These are phyloP conservation scores for Tangara arthus DNA, from an alignment of 2,797 vertebrate genomes.

Conservation along the genomic window DNA sequence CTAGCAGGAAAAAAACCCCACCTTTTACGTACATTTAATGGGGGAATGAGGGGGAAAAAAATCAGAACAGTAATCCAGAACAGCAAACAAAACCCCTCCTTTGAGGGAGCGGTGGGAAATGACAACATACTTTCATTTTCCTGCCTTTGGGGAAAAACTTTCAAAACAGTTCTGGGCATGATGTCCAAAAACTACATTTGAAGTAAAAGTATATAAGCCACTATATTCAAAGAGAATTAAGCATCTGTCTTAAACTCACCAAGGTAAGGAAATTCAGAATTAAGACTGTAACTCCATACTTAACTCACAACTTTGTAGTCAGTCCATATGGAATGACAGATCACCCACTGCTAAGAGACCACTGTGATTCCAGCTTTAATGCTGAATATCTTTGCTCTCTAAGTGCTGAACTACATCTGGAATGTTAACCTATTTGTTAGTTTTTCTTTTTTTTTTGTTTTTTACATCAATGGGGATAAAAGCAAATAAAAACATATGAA, in stretches of 20 bases:
- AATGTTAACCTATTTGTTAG: background rate
- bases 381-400: background rate
- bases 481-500: background rate
- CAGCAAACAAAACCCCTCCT: constrained; percentile 40
- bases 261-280: constrained; percentile 39
- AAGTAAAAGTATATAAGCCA: constrained; percentile 17
- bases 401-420: background rate
- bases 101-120: constrained; percentile 46
- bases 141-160: constrained; percentile 28
- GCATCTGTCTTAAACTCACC: constrained; percentile 5
- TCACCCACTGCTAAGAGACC: background rate
- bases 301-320: constrained; percentile 33
- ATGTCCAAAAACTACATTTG: constrained; percentile 39
- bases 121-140: constrained; percentile 62
- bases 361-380: background rate
- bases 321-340: constrained; percentile 1
- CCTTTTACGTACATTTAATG: background rate
- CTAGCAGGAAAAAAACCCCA: background rate
- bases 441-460: background rate
- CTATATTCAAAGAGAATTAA: constrained; percentile 32
- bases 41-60: background rate
- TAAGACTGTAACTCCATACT: constrained; percentile 32
- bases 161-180: constrained; percentile 15
- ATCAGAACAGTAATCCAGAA: background rate
- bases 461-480: background rate